Base-by-base conservation (phyloP, 2,888 invertebrate genomes). In the Eupithecia subfuscata region DNA sequence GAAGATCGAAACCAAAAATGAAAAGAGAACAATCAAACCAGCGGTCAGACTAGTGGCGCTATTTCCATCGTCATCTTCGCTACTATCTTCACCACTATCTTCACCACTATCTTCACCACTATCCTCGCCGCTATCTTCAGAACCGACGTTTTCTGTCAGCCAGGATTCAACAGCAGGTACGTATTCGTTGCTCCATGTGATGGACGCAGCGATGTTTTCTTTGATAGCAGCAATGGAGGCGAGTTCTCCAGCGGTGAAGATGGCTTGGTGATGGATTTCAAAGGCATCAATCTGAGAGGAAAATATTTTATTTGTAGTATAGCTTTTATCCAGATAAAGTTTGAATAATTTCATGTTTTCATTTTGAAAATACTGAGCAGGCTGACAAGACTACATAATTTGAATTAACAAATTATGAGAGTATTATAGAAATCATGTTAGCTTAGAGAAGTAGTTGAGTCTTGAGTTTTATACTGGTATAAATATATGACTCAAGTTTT, bases 131-230 rank as follows among this genome's bases (percentile, higher is more conserved):
- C 40, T 48, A 18, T 48, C 48, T 48, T 48, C 48, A 37, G 1
- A 88, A 3, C 84, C 86, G 60, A 69, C 91, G 84, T 90, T 89
- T 0, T 82, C 79, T 5, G 73, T 81, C 0, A 95, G 84, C 94
- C 94, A 95, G 2, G 80, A 75, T 30, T 89, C 87, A 0, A 95
- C 91, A 0, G 82, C 69, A 0, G 78, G 81, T 2, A 88, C 87
- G 80, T 94, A 88, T 8, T 84, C 79, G 0, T 82, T 75, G 7
- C 82, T 87, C 95, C 95, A 95, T 0, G 87, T 81, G n/a, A 92
- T 87, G 1, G 94, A 91, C 0, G 93, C 92, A 0, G 83, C 89
- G 0, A 94, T 90, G 73, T 93, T 93, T 71, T 92, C 92, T n/a
- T 86, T 82, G 43, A 93, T 93, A 9, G 88, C 90, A 0, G 78